Evolutionary conservation across 2,113 vertebrate genomes (phyloP), one percentile per base, ranked within the genome.

Genomic region (Pseudorhombus dupliciocellatus): DNA sequence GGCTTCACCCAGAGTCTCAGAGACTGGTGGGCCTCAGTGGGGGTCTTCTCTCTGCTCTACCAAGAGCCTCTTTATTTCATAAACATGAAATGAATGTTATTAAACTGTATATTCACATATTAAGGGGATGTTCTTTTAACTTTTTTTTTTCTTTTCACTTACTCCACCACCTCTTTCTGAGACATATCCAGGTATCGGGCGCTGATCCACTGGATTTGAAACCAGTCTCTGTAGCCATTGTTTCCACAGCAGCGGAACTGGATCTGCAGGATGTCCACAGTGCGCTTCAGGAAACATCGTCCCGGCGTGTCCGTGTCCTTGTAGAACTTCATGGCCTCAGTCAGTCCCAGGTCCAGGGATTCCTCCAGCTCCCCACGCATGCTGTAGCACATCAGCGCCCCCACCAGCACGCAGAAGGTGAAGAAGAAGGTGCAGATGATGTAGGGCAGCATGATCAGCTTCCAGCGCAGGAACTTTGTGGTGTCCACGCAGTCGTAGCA

Each of bases 141-240:
- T 34, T 34, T 34, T 34, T 37, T 37, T 37, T 37, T 37, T 37
- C 12, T 37, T 18, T 70, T 15, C 89, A 96, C 95, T 96, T 94
- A 96, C 95, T 95, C 92, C 37, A 87, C 26, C 79, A 96, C 93
- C 7, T 96, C 94, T 70, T 91, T 95, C 28, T 92, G 89, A 81
- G 93, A 92, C 94, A 95, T 93, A 72, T 96, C 94, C 91, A 96
- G 87, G n/a, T 96, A 96, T 12, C 95, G 93, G 83, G 74, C 84
- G 77, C 95, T 95, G 72, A 96, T 89, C 96, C 96, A 96, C 87
- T 96, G 95, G 78, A 96, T 92, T 81, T 95, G 94, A 89, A 96
- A 96, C 95, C 96, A 96, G 89, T 96, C 96, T 67, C 90, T 94
- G 66, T 93, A 95, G 56, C 94, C 94, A 7, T 87, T 93, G 89